These are phyloP conservation scores for Neoascia interrupta DNA, from an alignment of 2,888 invertebrate species.

Conservation along the genomic window DNA sequence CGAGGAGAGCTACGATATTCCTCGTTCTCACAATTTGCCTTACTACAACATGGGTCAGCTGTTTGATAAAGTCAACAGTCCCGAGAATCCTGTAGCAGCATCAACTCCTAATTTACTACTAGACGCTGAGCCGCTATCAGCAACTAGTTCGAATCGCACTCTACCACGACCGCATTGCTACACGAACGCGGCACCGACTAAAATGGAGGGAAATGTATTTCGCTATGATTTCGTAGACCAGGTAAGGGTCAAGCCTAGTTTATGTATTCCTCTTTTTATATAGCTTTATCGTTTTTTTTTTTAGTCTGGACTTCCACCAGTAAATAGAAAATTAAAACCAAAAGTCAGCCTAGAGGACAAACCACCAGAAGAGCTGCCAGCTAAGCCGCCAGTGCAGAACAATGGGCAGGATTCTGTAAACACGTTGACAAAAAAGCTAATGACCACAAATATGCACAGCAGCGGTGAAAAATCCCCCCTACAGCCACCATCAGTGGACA, in stretches of 20 bases:
- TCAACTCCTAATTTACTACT: conserved; percentile 78
- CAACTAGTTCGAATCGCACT: conserved; percentile 71
- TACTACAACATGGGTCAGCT: conserved; percentile 78
- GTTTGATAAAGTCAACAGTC: conserved; percentile 75
- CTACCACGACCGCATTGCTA: conserved; percentile 80
- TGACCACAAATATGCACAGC: conserved; percentile 39
- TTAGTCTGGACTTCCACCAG: conserved; percentile 83
- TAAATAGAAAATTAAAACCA: conserved; percentile 91
- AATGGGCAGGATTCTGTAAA: conserved; percentile 71
- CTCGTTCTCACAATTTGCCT: conserved; percentile 83
- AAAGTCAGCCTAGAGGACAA: conserved; percentile 76
- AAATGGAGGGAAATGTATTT: conserved; percentile 80
- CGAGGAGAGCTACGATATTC: conserved; percentile 86
- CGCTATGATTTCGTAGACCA: conserved; percentile 81
- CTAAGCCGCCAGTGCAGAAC: conserved; percentile 75
- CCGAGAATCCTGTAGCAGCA: conserved; percentile 77
- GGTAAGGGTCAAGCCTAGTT: no score
- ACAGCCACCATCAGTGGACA: conserved; percentile 82
- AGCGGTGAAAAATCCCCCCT: conserved; percentile 64
- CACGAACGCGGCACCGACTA: conserved; percentile 81
- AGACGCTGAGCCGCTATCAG: conserved; percentile 69
- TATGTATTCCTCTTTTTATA: no score
- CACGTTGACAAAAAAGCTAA: conserved; percentile 35
- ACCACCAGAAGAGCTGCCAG: conserved; percentile 75
- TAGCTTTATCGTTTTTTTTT: no score